phyloP scores from a whole-genome alignment of 1,140 invertebrate species.

The Drosophila kanapiae region DNA sequence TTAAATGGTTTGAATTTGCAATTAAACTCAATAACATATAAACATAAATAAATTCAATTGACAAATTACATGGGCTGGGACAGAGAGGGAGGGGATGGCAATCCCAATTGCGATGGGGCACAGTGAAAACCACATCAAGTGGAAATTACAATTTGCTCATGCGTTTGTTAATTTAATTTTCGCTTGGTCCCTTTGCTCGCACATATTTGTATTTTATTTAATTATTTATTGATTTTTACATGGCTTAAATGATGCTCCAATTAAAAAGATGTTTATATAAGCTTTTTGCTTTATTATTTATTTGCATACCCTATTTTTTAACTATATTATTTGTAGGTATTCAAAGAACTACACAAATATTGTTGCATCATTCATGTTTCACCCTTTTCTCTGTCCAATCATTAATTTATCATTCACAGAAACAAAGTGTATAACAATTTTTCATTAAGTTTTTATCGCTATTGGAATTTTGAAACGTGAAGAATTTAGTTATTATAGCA shows the following conservation, averaged over 20 bases:
- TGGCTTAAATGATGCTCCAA: constrained; percentile 27
- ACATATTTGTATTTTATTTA: constrained; percentile 44
- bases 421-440: neutral
- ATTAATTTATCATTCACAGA: constrained; percentile 1
- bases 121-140: constrained; percentile 48
- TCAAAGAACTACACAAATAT: neutral
- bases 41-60: constrained; percentile 67
- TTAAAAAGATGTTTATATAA: neutral
- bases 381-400: neutral
- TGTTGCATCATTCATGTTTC: neutral
- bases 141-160: constrained; percentile 54
- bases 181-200: neutral
- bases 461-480: constrained; percentile 16
- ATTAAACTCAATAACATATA: constrained; percentile 65
- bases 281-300: neutral
- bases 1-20: constrained; percentile 55
- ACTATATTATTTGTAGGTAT: neutral
- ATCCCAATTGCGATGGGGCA: constrained; percentile 5
- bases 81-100: neutral
- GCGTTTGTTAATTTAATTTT: constrained; percentile 56
- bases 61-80: constrained; percentile 50
- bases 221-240: constrained; percentile 50
- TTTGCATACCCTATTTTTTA: constrained; percentile 1
- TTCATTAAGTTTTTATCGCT: constrained; percentile 4
- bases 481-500: constrained; percentile 64